Evolutionary conservation across 2,797 vertebrate species (phyloP), one percentile per base, ranked within the genome.

Genomic region (Rhynchonycteris naso): DNA sequence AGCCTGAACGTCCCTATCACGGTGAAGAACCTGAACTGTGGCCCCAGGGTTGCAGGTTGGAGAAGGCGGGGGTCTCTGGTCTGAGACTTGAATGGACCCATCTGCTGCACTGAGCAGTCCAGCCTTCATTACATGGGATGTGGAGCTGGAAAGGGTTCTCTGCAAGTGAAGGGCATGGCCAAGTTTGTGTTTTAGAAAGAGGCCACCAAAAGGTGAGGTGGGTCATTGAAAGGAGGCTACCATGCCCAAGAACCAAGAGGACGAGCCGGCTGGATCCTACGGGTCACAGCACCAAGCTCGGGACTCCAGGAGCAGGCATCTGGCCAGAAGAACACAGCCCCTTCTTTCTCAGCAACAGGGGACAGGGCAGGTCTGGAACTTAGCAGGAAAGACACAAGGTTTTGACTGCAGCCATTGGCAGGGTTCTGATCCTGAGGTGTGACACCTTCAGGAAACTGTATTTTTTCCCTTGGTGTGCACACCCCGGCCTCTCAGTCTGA

Each of bases 211-310:
- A 12, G 28, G 38, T 38, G n/a, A 54, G 33, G 18, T 0, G 6
- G 7, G 21, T 4, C 38, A 7, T 61, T 21, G 16, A 9, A 43
- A 33, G 50, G 35, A 30, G 22, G 10, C 0, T 0, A 0, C 10
- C 12, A 6, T 0, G 21, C 5, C 79, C 0, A 0, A 13, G 43
- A 63, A 21, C 1, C 28, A 50, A 33, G 22, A 83, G 54, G 18
- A 26, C 0, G 1, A 14, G 10, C n/a, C 8, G 16, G 35, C n/a
- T 0, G 0, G 16, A 3, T 35, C 21, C 15, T 4, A 2, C 1
- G 19, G 7, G 13, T n/a, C 19, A 9, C 22, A 13, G 79, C 59
- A 38, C 52, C 30, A 14, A 28, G 18, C 21, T 15, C 0, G 1
- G 7, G 68, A 18, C 9, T 24, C 58, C 15, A 4, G 10, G 5